Percentiles rank a stretch among this genome's conserved stretches.
phyloP scores from a whole-genome alignment of 2,113 vertebrate genomes.

The Otolemur garnettii region DNA sequence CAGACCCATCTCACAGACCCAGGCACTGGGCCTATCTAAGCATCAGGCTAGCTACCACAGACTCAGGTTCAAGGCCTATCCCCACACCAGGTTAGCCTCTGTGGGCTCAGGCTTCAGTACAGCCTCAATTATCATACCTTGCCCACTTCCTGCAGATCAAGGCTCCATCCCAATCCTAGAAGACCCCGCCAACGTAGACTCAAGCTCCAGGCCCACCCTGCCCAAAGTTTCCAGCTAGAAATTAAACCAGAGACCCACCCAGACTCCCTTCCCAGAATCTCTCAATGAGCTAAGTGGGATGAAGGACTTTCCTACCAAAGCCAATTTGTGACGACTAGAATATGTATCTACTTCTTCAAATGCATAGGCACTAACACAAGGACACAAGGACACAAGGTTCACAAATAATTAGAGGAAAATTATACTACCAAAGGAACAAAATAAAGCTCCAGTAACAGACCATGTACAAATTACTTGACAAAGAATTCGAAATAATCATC shows the following conservation, averaged over 20 bases:
- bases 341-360: not conserved
- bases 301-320: not conserved
- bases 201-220: not conserved
- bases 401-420: not conserved
- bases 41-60: not conserved
- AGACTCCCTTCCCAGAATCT: not conserved
- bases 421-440: not conserved
- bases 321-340: not conserved
- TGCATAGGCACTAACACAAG: not conserved
- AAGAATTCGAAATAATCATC: not conserved
- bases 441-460: not conserved
- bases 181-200: not conserved
- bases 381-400: too few relatives aligned
- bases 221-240: not conserved
- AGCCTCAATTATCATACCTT: not conserved
- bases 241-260: not conserved
- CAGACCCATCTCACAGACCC: not conserved
- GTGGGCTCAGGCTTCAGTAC: not conserved
- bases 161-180: not conserved
- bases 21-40: not conserved
- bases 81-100: not conserved
- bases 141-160: not conserved
- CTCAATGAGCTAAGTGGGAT: not conserved
- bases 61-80: not conserved
- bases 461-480: not conserved